A percentile compares a stretch with the other conserved stretches of the same genome.
Conservation (phyloP, 2,797 vertebrate genomes). For the Luscinia luscinia region DNA sequence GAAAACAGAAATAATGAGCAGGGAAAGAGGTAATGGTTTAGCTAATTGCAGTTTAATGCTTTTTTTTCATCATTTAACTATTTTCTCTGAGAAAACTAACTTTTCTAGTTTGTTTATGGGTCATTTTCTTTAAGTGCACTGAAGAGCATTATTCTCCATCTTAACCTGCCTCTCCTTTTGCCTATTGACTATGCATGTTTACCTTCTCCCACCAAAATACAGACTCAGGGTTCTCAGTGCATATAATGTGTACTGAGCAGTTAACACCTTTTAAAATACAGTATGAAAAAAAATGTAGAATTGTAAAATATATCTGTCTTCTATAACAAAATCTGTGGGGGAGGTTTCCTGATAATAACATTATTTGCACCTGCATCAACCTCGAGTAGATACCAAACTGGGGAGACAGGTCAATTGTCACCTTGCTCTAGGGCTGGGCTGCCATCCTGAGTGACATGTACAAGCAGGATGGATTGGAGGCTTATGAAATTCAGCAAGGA, state of each 20-base stretch:
- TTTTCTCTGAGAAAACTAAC: neutral
- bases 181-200: neutral
- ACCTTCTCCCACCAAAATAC: neutral
- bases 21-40: neutral
- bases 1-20: neutral
- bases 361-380: neutral
- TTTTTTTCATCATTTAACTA: neutral
- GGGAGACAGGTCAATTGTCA: neutral
- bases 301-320: neutral
- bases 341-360: neutral
- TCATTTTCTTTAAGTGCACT: neutral
- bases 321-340: neutral
- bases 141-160: neutral
- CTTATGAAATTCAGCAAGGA: neutral
- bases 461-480: neutral
- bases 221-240: neutral
- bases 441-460: neutral
- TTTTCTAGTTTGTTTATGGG: neutral
- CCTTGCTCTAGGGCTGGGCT: neutral
- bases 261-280: neutral
- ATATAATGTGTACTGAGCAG: neutral
- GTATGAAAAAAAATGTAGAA: neutral
- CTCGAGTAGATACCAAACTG: neutral
- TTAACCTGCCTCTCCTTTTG: neutral
- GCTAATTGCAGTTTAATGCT: neutral